Percentiles rank a stretch among this genome's conserved stretches.
These are phyloP conservation scores for Collichthys lucidus DNA, from an alignment of 2,113 vertebrate species.

Conservation along the genomic window DNA sequence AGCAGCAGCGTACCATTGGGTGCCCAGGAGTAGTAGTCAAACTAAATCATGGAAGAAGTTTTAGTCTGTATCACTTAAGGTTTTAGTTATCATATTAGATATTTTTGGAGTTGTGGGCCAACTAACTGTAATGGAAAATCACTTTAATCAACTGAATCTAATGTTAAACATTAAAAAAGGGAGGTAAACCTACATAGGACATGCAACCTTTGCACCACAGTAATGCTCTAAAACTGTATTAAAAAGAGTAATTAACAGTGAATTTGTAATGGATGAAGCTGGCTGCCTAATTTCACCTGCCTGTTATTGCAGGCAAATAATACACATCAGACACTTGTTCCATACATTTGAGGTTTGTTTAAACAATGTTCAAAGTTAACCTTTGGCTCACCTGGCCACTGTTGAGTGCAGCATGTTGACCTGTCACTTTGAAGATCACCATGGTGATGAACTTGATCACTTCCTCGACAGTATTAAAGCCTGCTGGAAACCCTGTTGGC, in stretches of 20 bases:
- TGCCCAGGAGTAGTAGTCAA: conserved; percentile 62
- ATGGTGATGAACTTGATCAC: conserved; percentile 77
- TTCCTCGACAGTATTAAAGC: conserved; percentile 47
- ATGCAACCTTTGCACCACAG: too few species aligned
- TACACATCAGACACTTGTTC: too few species aligned
- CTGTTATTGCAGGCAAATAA: too few species aligned
- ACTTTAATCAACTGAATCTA: too few species aligned
- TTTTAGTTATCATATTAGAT: too few species aligned
- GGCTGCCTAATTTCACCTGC: neutral
- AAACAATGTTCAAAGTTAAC: neutral
- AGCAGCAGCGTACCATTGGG: conserved; percentile 63
- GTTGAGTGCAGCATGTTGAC: conserved; percentile 57
- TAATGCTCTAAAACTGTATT: too few species aligned
- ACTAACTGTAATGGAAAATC: too few species aligned
- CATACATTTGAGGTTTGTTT: neutral
- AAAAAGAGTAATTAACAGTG: too few species aligned
- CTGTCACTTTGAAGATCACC: conserved; percentile 72
- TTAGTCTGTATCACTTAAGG: neutral
- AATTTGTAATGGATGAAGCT: too few species aligned
- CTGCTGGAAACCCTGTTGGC: conserved; percentile 61
- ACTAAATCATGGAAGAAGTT: conserved; percentile 51
- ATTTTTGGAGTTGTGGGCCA: too few species aligned
- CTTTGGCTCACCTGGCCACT: conserved; percentile 68
- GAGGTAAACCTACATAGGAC: too few species aligned
- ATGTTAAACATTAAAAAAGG: too few species aligned